Conservation (phyloP, 2,888 invertebrate genomes). For the Odontothrips loti region DNA sequence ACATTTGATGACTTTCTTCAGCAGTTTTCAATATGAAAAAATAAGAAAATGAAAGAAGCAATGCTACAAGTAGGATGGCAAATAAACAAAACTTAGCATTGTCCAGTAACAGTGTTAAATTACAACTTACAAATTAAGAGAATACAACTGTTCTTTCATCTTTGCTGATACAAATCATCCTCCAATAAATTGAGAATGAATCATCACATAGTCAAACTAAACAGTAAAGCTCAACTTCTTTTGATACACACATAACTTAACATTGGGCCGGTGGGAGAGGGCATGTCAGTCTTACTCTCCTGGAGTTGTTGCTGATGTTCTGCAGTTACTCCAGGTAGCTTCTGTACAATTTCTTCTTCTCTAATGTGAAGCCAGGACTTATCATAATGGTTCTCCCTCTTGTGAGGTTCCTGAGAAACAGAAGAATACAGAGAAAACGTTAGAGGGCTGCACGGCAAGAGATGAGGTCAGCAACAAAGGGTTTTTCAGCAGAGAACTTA, state of each 20-base stretch:
- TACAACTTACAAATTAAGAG: slow-evolving; percentile 20
- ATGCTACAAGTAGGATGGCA: slow-evolving; percentile 3
- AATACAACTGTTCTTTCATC: slow-evolving; percentile 17
- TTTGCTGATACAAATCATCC: slow-evolving; percentile 2
- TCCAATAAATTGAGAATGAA: background rate
- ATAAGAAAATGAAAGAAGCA: slow-evolving; percentile 23
- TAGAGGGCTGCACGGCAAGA: slow-evolving; percentile 35
- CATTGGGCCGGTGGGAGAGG: slow-evolving; percentile 25
- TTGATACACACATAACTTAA: slow-evolving; percentile 14
- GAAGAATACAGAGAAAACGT: slow-evolving; percentile 32
- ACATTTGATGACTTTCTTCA: background rate
- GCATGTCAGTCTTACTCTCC: slow-evolving; percentile 21
- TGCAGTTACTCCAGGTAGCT: slow-evolving; percentile 56
- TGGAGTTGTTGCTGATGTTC: slow-evolving; percentile 33
- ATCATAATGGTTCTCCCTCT: slow-evolving; percentile 83
- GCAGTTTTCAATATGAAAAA: slow-evolving; percentile 25
- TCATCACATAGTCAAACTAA: slow-evolving; percentile 23
- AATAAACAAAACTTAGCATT: background rate
- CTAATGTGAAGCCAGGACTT: slow-evolving; percentile 81
- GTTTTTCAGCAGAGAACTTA: slow-evolving; percentile 52
- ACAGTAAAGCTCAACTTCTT: slow-evolving; percentile 4
- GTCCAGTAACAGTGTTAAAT: slow-evolving; percentile 1
- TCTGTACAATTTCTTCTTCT: slow-evolving; percentile 87
- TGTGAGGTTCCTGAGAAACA: slow-evolving; percentile 67
- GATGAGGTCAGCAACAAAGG: background rate